Evolutionary conservation across 2,888 invertebrate species (phyloP).

Genomic region (Agonopterix subpropinquella): DNA sequence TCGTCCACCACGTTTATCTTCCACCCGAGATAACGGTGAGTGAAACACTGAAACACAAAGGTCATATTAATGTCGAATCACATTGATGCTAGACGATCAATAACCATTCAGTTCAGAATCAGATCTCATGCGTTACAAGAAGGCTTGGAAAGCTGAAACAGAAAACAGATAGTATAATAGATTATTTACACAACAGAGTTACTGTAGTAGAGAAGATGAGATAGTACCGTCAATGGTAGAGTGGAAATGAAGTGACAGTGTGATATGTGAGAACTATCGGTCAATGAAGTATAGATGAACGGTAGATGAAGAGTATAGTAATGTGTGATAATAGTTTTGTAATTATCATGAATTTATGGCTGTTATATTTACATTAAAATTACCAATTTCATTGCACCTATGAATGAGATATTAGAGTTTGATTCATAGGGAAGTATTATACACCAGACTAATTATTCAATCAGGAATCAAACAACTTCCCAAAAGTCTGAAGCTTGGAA

Average conservation of each 20-base stretch:
- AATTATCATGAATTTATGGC: too few relatives aligned
- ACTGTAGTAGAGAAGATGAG: background rate
- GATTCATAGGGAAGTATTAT: too few relatives aligned
- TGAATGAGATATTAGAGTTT: too few relatives aligned
- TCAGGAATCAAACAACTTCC: too few relatives aligned
- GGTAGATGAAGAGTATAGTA: too few relatives aligned
- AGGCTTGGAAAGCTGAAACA: constrained; percentile 73
- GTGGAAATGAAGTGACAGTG: background rate
- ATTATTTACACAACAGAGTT: constrained; percentile 55
- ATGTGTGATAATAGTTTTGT: too few relatives aligned
- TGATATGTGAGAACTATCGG: too few relatives aligned
- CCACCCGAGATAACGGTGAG: constrained; percentile 96
- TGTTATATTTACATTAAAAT: too few relatives aligned
- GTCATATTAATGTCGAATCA: constrained; percentile 3
- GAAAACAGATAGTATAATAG: constrained; percentile 58
- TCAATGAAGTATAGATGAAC: too few relatives aligned
- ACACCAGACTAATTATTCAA: too few relatives aligned
- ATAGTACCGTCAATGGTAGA: background rate
- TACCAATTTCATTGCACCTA: too few relatives aligned
- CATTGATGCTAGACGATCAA: constrained; percentile 14
- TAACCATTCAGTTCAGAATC: constrained; percentile 42
- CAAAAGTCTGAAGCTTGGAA: too few relatives aligned
- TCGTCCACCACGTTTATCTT: constrained; percentile 93
- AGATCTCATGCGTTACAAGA: constrained; percentile 66
- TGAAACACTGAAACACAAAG: constrained; percentile 84